Evolutionary conservation across 2,113 vertebrate genomes (phyloP), one percentile per base, ranked within the genome.

Genomic region (Elaphurus davidianus): DNA sequence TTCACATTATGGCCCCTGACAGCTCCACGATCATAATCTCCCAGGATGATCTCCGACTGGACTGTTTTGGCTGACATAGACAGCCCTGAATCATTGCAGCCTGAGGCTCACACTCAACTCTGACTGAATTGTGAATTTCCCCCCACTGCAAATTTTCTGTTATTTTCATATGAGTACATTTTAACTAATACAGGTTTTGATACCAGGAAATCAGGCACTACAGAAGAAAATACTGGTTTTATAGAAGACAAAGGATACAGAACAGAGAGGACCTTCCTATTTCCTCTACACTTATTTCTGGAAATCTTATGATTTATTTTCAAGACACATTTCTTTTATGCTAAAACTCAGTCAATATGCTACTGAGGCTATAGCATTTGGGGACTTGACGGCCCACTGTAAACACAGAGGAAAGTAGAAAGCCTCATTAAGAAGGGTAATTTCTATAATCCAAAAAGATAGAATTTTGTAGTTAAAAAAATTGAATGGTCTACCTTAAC

Each of bases 1-100:
- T 98, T 94, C 40, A 86, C 27, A 64, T 50, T 55, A 86, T 47
- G 84, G 64, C 47, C 52, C 40, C 67, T 89, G 52, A 94, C 45
- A 97, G 82, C 43, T 85, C 85, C 71, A 96, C 55, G 36, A 96
- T 67, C 86, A 83, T 96, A 78, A 86, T 87, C 95, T 93, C 54
- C 43, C 30, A 55, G 52, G 86, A 60, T 78, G 91, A 81, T 91
- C 74, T 96, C 59, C 1, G 5, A 57, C 76, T 96, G 82, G 81
- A 60, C 43, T 85, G 36, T 90, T 60, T 90, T 96, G 82, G 64
- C 89, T 86, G 59, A 78, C 50, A 96, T 40, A 85, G 47, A 64
- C 27, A 95, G 55, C 64, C 54, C 54, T 88, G 57, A 94, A 82
- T 94, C 82, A 82, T 33, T 9, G 30, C 6, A 17, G 30, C 43